These are phyloP conservation scores for Chironex yamaguchii DNA, from an alignment of 30 jellyfish, hydroid and myxozoan genomes.

Conservation along the genomic window DNA sequence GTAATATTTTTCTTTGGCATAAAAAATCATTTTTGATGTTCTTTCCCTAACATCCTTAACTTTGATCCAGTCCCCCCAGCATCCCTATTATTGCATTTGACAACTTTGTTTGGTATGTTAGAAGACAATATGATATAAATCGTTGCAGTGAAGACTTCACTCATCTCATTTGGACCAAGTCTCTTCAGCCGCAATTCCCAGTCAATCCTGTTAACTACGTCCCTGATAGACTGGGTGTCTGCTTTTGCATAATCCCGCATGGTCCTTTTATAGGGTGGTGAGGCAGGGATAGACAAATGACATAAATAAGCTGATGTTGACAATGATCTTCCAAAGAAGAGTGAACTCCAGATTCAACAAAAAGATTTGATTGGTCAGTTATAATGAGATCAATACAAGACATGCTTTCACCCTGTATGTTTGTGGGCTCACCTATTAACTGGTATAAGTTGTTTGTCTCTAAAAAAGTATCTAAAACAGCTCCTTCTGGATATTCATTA, in stretches of 20 bases:
- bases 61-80: constrained; percentile 53
- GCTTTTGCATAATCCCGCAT: constrained; percentile 46
- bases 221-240: constrained; percentile 6
- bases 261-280: constrained; percentile 39
- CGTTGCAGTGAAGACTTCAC: constrained; percentile 23
- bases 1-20: constrained; percentile 34
- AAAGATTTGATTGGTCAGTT: constrained; percentile 54
- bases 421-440: neutral
- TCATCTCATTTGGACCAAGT: constrained; percentile 33
- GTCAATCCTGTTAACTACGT: neutral
- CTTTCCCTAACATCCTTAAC: constrained; percentile 17
- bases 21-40: constrained; percentile 30
- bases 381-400: constrained; percentile 50
- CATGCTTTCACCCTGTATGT: neutral
- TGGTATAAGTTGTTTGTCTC: constrained; percentile 38
- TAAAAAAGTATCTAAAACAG: constrained; percentile 16
- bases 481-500: constrained; percentile 6
- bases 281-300: constrained; percentile 8
- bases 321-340: constrained; percentile 34
- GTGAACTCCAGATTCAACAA: constrained; percentile 16
- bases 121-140: constrained; percentile 6
- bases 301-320: constrained; percentile 34
- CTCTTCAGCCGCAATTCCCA: constrained; percentile 35
- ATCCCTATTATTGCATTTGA: constrained; percentile 8
- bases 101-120: constrained; percentile 27